These are phyloP conservation scores for Meliscaeva auricollis DNA, from an alignment of 2,888 invertebrate species.

Conservation along the genomic window DNA sequence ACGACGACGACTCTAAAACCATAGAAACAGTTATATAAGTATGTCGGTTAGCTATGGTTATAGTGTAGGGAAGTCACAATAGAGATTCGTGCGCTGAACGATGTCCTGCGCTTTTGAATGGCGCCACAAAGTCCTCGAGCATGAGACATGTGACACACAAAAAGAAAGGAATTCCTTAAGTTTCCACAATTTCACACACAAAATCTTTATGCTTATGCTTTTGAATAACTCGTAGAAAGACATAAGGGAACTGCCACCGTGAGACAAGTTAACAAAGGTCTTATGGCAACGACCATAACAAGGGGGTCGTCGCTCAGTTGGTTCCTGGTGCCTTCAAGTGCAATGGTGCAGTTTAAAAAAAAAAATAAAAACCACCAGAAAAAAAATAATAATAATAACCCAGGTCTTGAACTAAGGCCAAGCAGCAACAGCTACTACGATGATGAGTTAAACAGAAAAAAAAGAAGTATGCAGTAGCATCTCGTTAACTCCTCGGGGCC, in stretches of 20 bases:
- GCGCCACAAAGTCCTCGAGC: constrained; percentile 66
- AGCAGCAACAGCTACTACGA: constrained; percentile 27
- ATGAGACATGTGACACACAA: constrained; percentile 60
- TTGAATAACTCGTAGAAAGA: background rate
- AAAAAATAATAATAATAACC: constrained; percentile 29
- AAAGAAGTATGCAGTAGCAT: background rate
- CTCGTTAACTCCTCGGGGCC: constrained; percentile 58
- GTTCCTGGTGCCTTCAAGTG: background rate
- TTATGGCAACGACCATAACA: constrained; percentile 9
- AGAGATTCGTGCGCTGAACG: constrained; percentile 23
- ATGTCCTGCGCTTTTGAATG: constrained; percentile 70
- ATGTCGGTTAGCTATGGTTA: background rate
- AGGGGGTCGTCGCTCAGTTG: background rate
- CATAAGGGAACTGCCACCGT: constrained; percentile 19
- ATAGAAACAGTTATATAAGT: constrained; percentile 37
- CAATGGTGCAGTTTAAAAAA: constrained; percentile 25
- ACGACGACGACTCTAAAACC: constrained; percentile 34
- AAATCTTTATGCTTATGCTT: constrained; percentile 5
- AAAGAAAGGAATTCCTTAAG: constrained; percentile 42
- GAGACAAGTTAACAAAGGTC: constrained; percentile 53
- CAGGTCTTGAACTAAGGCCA: constrained; percentile 48
- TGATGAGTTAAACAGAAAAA: background rate
- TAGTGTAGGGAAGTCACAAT: constrained; percentile 22
- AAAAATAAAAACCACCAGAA: background rate
- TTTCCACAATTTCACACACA: constrained; percentile 19